These are phyloP conservation scores for Onthophagus taurus DNA, from an alignment of 1,140 invertebrate genomes.

Conservation along the genomic window DNA sequence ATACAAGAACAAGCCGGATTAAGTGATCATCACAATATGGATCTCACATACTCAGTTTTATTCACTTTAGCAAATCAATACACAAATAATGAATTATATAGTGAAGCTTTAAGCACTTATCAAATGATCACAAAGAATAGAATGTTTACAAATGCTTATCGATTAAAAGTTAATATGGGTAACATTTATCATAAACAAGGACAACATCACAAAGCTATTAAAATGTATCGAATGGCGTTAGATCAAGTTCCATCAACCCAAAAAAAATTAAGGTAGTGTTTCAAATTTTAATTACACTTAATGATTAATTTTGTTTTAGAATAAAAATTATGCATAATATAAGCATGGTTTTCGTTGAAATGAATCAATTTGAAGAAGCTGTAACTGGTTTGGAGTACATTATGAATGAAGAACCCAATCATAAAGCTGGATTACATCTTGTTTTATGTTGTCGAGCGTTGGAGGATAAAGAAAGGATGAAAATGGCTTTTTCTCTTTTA, in stretches of 20 bases:
- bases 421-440: constrained; percentile 73
- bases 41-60: constrained; percentile 86
- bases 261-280: constrained; percentile 74
- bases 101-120: constrained; percentile 93
- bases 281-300: not conserved
- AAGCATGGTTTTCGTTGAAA: constrained; percentile 87
- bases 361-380: constrained; percentile 94
- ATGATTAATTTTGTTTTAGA: constrained; percentile 7
- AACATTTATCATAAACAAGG: constrained; percentile 96
- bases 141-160: constrained; percentile 77
- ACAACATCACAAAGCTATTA: constrained; percentile 90
- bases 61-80: constrained; percentile 94
- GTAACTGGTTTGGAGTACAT: constrained; percentile 96
- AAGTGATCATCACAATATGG: constrained; percentile 82
- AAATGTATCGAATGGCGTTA: constrained; percentile 54
- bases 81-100: constrained; percentile 85
- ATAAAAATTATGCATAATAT: constrained; percentile 99
- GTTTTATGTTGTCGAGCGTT: constrained; percentile 90
- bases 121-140: constrained; percentile 79
- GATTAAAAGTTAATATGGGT: constrained; percentile 95
- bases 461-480: constrained; percentile 90
- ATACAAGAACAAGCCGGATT: constrained; percentile 84
- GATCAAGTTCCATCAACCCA: constrained; percentile 57
- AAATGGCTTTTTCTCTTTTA: constrained; percentile 82
- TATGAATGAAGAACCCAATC: constrained; percentile 89